Evolutionary conservation across 2,888 invertebrate genomes (phyloP).

Genomic region (Julus scandinavius): DNA sequence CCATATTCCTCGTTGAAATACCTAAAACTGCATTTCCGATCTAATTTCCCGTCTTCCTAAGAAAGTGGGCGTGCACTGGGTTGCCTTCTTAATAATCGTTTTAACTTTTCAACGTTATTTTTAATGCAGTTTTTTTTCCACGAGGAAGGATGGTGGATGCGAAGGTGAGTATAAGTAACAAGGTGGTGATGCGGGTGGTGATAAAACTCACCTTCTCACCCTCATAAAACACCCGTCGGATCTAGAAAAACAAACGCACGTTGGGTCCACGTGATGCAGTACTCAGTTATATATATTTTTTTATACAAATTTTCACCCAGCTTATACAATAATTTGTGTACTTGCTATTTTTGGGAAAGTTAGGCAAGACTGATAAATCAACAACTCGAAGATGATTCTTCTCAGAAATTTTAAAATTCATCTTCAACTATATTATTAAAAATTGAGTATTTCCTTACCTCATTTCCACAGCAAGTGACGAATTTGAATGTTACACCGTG

Average conservation of each 20-base stretch:
- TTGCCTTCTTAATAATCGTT: constrained; percentile 15
- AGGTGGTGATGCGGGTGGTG: background rate
- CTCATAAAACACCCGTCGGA: background rate
- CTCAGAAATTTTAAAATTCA: background rate
- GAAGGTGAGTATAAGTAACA: background rate
- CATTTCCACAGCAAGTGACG: background rate
- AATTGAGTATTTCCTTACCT: background rate
- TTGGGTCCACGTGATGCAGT: background rate
- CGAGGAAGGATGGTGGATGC: background rate
- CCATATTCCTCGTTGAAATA: constrained; percentile 25
- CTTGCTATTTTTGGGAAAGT: background rate
- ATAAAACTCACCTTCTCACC: background rate
- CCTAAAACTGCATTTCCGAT: constrained; percentile 45
- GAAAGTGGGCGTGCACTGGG: constrained; percentile 30
- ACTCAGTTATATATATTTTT: background rate
- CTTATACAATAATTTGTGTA: background rate
- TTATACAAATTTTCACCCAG: background rate
- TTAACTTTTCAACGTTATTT: constrained; percentile 22
- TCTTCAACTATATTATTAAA: background rate
- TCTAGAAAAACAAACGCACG: constrained; percentile 43
- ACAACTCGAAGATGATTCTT: background rate
- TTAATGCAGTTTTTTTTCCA: constrained; percentile 31
- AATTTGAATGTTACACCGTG: background rate
- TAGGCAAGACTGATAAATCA: background rate
- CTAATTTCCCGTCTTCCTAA: constrained; percentile 33